Evolutionary conservation across 1,140 invertebrate species (phyloP), one percentile per base, ranked within the genome.

Genomic region (Rhagoletis zephyria): DNA sequence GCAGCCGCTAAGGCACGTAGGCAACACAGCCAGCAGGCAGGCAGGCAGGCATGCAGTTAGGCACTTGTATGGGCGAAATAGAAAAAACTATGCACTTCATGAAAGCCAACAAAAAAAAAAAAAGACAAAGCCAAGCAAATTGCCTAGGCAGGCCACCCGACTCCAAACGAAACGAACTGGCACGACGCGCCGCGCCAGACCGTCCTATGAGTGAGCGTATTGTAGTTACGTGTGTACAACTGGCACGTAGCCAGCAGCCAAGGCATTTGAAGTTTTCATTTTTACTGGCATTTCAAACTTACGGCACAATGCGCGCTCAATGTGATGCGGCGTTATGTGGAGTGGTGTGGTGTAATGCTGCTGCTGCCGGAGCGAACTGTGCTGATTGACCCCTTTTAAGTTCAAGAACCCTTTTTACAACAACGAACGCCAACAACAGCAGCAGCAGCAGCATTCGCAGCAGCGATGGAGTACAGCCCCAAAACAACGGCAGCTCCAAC

Each of bases 371-470:
- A 81, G 48, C 74, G 30, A 30, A 30, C 30, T 30, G 30, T 81
- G n/a, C 51, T 45, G 42, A 81, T 30, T 81, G 74, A 81, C 74
- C 74, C 74, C 74, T 56, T 81, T 81, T 81, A 81, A 81, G 74
- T 81, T 81, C 74, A 81, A 81, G 74, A 81, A 81, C 74, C 74
- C 74, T 81, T 81, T 81, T 81, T 81, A 81, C 74, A 81, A 81
- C 74, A 81, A 81, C 48, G 6, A 9, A 81, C 74, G 56, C 51
- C 74, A 81, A 81, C 48, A n/a, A 9, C 64, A 56, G 61, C 61
- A 16, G 16, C 51, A 56, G 1, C 51, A 63, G 61, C n/a, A 10
- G 51, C 51, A 56, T 10, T 56, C 30, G n/a, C 51, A 56, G 2
- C 51, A 63, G 61, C n/a, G 51, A 10, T 10, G 10, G 5, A 7